These are phyloP conservation scores for Philotrypesis tridentata DNA, from an alignment of 1,140 invertebrate genomes.

Conservation along the genomic window DNA sequence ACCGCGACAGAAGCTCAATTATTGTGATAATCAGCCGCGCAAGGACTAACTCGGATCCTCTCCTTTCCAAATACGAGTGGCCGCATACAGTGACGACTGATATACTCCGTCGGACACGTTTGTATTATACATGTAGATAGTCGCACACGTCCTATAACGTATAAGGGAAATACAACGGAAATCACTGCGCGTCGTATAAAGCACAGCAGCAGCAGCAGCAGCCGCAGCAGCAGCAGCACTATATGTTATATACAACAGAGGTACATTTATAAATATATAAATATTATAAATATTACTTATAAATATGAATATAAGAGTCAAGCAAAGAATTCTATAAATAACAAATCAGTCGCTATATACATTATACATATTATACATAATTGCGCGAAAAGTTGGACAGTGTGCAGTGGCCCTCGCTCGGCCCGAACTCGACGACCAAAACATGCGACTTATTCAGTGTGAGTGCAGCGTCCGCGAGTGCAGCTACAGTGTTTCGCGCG, in stretches of 20 bases:
- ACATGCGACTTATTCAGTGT: no score
- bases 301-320: neutral
- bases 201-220: no score
- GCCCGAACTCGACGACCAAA: neutral
- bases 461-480: neutral
- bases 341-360: neutral
- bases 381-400: conserved; percentile 66
- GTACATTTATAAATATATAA: conserved; percentile 61
- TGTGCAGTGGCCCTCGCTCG: neutral
- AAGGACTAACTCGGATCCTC: neutral
- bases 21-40: conserved; percentile 40
- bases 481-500: no score
- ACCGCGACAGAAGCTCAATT: conserved; percentile 14
- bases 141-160: conserved; percentile 64
- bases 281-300: neutral
- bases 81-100: conserved; percentile 6
- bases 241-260: conserved; percentile 66
- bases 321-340: neutral
- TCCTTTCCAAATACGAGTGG: conserved; percentile 7
- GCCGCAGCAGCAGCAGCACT: no score
- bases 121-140: conserved; percentile 73
- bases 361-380: conserved; percentile 57
- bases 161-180: neutral
- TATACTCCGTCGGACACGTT: conserved; percentile 51
- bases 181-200: conserved; percentile 60